Percentiles rank a stretch among this genome's conserved stretches.
Evolutionary conservation across 2,113 vertebrate genomes (phyloP).

Genomic region (Podarcis cretensis): DNA sequence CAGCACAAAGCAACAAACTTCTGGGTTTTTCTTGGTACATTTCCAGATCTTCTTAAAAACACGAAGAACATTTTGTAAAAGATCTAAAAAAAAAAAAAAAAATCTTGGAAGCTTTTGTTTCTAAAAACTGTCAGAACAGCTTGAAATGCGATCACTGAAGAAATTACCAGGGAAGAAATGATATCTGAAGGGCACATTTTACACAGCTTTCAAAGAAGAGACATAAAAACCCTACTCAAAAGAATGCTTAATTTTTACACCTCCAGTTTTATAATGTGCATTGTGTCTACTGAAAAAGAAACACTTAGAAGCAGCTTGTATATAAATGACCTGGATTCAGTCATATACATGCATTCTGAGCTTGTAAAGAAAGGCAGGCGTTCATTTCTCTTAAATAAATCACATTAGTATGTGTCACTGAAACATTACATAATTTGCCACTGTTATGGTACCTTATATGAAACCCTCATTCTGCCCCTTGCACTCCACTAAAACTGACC

Average conservation of each 20-base stretch:
- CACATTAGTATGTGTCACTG: not conserved
- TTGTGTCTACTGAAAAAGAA: not conserved
- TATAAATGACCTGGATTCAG: not conserved
- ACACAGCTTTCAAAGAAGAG: slow-evolving; percentile 36
- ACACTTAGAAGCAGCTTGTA: not conserved
- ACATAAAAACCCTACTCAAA: slow-evolving; percentile 47
- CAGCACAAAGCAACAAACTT: slow-evolving; percentile 21
- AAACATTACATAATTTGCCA: not conserved
- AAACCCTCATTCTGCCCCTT: not conserved
- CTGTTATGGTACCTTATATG: not conserved
- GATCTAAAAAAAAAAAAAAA: slow-evolving; percentile 59
- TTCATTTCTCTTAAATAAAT: not conserved
- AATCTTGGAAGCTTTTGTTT: slow-evolving; percentile 63
- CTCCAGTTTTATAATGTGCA: not conserved
- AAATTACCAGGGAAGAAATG: slow-evolving; percentile 4
- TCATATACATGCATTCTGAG: not conserved
- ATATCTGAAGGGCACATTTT: slow-evolving; percentile 20
- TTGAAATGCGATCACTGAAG: slow-evolving; percentile 54
- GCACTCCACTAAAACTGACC: not conserved
- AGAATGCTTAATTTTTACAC: slow-evolving; percentile 22
- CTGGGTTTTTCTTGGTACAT: slow-evolving; percentile 34
- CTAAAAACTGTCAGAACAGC: slow-evolving; percentile 63
- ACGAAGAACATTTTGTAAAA: slow-evolving; percentile 62
- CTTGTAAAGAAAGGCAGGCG: not conserved
- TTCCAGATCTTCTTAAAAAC: slow-evolving; percentile 61